Evolutionary conservation across 2,797 vertebrate species (phyloP).

Genomic region (Erpetoichthys calabaricus): DNA sequence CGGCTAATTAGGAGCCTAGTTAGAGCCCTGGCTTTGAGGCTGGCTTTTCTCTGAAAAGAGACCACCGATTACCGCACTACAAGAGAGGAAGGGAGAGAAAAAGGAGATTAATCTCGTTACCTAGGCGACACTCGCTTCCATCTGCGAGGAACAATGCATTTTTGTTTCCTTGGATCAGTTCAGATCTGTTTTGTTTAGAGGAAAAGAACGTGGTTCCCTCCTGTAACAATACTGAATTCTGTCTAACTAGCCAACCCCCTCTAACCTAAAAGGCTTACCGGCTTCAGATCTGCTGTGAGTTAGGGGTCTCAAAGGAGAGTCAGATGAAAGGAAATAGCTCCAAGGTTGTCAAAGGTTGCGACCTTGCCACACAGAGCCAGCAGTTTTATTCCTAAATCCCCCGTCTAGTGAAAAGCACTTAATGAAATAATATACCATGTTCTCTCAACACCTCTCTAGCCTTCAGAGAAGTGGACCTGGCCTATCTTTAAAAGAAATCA

Average conservation of each 20-base stretch:
- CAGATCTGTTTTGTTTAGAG: slow-evolving; percentile 85
- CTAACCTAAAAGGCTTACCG: slow-evolving; percentile 44
- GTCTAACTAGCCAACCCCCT: slow-evolving; percentile 46
- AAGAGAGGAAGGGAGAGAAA: slow-evolving; percentile 92
- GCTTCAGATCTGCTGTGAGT: slow-evolving; percentile 52
- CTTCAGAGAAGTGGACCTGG: slow-evolving; percentile 12
- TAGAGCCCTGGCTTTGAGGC: slow-evolving; percentile 98
- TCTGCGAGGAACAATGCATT: slow-evolving; percentile 99
- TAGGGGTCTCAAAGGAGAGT: slow-evolving; percentile 50
- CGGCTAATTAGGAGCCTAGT: slow-evolving; percentile 99
- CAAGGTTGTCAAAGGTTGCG: slow-evolving; percentile 74
- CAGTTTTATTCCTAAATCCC: slow-evolving; percentile 70
- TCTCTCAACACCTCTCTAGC: slow-evolving; percentile 37
- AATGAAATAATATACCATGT: slow-evolving; percentile 89
- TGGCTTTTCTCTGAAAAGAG: slow-evolving; percentile 98
- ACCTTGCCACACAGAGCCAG: slow-evolving; percentile 80
- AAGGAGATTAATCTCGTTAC: slow-evolving; percentile 99
- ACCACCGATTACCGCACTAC: slow-evolving; percentile 94
- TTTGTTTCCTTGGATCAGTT: slow-evolving; percentile 99
- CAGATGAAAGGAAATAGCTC: slow-evolving; percentile 60
- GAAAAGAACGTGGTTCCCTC: slow-evolving; percentile 59
- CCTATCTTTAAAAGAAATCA: too few relatives aligned
- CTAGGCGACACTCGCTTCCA: slow-evolving; percentile 99
- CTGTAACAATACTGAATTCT: slow-evolving; percentile 83
- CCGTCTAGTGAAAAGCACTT: slow-evolving; percentile 69